Evolutionary conservation across 2,113 vertebrate genomes (phyloP).

Genomic region (Psammodynastes pulverulentus): DNA sequence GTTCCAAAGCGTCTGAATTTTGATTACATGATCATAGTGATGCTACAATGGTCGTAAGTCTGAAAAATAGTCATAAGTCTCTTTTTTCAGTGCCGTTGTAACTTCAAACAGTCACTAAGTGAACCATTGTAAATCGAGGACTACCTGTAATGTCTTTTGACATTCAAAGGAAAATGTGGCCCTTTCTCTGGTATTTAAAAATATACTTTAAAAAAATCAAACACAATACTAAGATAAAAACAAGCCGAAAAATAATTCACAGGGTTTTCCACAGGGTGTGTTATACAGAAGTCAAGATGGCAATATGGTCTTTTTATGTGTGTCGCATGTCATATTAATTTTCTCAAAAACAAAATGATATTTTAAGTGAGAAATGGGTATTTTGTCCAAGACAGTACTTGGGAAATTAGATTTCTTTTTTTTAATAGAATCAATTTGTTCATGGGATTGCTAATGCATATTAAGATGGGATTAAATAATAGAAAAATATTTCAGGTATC

Average conservation of each 20-base stretch:
- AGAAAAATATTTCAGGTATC: constrained; percentile 33
- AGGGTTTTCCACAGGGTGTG: background rate
- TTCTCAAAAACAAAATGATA: background rate
- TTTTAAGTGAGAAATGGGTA: background rate
- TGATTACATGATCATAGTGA: background rate
- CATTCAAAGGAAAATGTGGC: background rate
- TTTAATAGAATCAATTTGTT: background rate
- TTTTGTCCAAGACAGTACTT: background rate
- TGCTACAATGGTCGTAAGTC: background rate
- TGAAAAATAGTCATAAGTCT: background rate
- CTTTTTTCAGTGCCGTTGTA: background rate
- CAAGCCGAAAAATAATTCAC: background rate
- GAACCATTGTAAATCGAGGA: background rate
- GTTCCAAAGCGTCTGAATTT: background rate
- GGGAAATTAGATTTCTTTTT: background rate
- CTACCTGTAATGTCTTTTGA: background rate
- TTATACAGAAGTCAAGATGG: background rate
- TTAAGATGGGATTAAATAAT: constrained; percentile 33
- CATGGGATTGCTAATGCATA: background rate
- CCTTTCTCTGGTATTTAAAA: background rate
- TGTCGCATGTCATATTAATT: background rate
- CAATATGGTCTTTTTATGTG: background rate
- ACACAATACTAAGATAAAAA: background rate
- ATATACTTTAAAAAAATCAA: background rate
- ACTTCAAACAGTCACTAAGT: background rate